A percentile compares a stretch with the other conserved stretches of the same genome.
Conservation (phyloP, 2,888 invertebrate species). For the Cerastis rubricosa region DNA sequence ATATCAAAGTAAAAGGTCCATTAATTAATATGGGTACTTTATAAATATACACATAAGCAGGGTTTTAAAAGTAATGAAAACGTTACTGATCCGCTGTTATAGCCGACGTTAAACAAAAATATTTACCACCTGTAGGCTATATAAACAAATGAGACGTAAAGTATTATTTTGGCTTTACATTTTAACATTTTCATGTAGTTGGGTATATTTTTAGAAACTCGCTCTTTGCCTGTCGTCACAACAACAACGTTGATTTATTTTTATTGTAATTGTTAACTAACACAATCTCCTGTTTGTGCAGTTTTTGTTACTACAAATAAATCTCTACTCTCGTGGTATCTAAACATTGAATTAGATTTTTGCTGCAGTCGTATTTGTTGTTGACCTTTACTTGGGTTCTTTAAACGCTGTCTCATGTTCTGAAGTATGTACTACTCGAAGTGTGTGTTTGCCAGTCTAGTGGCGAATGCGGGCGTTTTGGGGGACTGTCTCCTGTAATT, state of each 20-base stretch:
- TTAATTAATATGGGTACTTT: background rate
- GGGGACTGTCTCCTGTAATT: too few relatives aligned
- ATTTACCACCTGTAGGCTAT: constrained; percentile 34
- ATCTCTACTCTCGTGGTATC: background rate
- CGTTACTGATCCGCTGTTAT: constrained; percentile 23
- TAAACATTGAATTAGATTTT: background rate
- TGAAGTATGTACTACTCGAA: background rate
- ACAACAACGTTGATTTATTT: constrained; percentile 15
- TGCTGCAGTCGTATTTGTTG: too few relatives aligned
- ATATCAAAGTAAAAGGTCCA: background rate
- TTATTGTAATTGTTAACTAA: constrained; percentile 1
- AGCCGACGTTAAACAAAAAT: constrained; percentile 11
- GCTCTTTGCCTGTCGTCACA: background rate
- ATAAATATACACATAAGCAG: constrained; percentile 26
- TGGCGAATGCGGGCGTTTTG: too few relatives aligned
- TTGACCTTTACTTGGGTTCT: background rate
- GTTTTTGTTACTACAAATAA: background rate
- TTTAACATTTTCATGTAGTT: constrained; percentile 11
- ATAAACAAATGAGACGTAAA: background rate
- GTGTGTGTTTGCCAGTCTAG: too few relatives aligned
- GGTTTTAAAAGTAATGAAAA: constrained; percentile 24
- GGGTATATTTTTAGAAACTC: constrained; percentile 12
- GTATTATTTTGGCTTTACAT: constrained; percentile 13
- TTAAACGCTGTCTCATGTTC: background rate
- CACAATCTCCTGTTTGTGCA: background rate